Conservation (phyloP, 1,140 invertebrate genomes). For the Trichomalopsis sarcophagae region DNA sequence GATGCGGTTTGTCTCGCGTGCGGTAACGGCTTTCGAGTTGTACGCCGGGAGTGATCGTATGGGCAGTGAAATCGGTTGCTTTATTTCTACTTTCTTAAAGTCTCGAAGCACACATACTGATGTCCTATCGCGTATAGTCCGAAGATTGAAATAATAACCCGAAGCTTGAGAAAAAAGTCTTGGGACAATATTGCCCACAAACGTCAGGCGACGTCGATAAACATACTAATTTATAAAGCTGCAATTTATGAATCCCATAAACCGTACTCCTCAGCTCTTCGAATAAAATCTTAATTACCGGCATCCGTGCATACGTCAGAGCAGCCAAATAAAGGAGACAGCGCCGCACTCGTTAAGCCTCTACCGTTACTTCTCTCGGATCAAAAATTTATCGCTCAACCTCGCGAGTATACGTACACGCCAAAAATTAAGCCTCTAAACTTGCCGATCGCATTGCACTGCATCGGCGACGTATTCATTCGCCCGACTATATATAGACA, state of each 20-base stretch:
- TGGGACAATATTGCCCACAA: not conserved
- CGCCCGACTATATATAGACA: not conserved
- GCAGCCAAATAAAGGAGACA: not conserved
- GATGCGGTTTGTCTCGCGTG: not conserved
- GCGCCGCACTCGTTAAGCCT: not conserved
- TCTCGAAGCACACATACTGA: too few relatives aligned
- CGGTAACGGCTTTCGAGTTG: not conserved
- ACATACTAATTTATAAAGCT: not conserved
- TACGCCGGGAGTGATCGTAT: too few relatives aligned
- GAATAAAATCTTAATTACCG: slow-evolving; percentile 11
- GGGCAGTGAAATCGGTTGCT: not conserved
- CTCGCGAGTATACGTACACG: not conserved
- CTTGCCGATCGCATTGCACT: not conserved
- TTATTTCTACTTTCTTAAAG: not conserved
- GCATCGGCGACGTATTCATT: not conserved
- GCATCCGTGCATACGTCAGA: not conserved
- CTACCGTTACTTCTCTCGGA: slow-evolving; percentile 1
- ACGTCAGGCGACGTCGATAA: not conserved
- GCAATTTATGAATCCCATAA: not conserved
- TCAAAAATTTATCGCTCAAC: not conserved
- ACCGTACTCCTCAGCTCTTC: not conserved
- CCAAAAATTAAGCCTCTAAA: not conserved
- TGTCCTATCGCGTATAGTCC: too few relatives aligned
- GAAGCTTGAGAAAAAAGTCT: not conserved
- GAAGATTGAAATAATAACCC: not conserved